A percentile compares a stretch with the other conserved stretches of the same genome.
Evolutionary conservation across 2,797 vertebrate species (phyloP).

Genomic region (Gambelia wislizenii): DNA sequence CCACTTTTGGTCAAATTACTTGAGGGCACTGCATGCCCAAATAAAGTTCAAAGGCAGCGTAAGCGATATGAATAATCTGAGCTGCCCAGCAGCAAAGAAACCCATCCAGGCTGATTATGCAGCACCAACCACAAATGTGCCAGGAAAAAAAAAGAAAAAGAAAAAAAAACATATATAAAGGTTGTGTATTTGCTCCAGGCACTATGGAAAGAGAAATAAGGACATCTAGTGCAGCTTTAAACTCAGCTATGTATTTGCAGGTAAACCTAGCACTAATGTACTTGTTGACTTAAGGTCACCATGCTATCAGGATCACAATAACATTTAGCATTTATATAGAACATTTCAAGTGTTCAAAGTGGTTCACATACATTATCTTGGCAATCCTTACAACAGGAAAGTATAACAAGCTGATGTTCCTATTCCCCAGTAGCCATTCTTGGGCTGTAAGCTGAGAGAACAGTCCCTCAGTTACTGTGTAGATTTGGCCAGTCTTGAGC

Average conservation of each 20-base stretch:
- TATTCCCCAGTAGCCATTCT: background rate
- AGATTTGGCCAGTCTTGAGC: background rate
- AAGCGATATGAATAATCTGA: conserved; percentile 17
- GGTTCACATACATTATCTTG: background rate
- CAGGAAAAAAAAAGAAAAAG: background rate
- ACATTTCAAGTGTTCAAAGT: background rate
- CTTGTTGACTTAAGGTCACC: conserved; percentile 10
- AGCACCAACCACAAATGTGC: background rate
- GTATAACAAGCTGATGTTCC: background rate
- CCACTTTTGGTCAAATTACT: background rate
- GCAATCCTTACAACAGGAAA: background rate
- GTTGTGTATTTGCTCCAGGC: conserved; percentile 13
- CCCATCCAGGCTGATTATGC: background rate
- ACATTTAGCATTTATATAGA: conserved; percentile 2
- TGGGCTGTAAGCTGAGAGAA: background rate
- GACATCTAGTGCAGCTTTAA: background rate
- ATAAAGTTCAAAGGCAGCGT: conserved; percentile 19
- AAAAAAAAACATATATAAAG: no score
- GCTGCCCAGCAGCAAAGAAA: conserved; percentile 14
- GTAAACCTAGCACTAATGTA: conserved; percentile 3
- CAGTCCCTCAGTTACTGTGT: background rate
- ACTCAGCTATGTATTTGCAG: conserved; percentile 5
- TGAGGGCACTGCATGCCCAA: background rate
- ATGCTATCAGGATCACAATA: background rate
- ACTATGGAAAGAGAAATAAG: background rate